phyloP scores from a whole-genome alignment of 1,140 invertebrate genomes.

The Papilio aristodemus region DNA sequence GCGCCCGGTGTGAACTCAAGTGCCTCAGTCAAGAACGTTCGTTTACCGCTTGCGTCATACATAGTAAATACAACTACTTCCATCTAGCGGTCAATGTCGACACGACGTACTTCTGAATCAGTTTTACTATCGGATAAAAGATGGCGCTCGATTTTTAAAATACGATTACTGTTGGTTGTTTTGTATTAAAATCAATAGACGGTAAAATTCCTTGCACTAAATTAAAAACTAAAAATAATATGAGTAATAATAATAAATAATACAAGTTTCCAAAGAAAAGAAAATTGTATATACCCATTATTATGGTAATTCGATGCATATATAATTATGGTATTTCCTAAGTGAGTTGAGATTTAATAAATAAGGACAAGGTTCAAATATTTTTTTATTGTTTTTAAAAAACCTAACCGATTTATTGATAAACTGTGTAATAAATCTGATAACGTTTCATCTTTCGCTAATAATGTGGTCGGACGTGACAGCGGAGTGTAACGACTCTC shows the following conservation, averaged over 20 bases:
- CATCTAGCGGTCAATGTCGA: slow-evolving; percentile 78
- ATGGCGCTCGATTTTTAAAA: slow-evolving; percentile 44
- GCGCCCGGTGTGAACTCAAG: slow-evolving; percentile 61
- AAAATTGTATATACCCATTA: too few relatives aligned
- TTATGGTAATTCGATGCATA: too few relatives aligned
- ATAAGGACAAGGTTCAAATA: too few relatives aligned
- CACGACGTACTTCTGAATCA: slow-evolving; percentile 51
- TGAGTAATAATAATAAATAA: too few relatives aligned
- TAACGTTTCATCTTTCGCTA: background rate
- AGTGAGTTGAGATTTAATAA: too few relatives aligned
- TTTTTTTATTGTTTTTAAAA: slow-evolving; percentile 7
- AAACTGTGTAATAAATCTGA: slow-evolving; percentile 18
- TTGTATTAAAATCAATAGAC: too few relatives aligned
- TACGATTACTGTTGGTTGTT: too few relatives aligned
- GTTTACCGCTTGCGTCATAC: slow-evolving; percentile 72
- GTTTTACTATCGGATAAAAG: slow-evolving; percentile 48
- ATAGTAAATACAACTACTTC: slow-evolving; percentile 59
- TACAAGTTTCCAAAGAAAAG: too few relatives aligned
- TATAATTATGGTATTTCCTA: too few relatives aligned
- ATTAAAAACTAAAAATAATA: too few relatives aligned
- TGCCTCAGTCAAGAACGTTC: slow-evolving; percentile 77
- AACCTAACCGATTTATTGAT: slow-evolving; percentile 2
- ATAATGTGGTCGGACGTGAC: slow-evolving; percentile 21
- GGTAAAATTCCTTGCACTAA: too few relatives aligned
- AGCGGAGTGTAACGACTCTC: slow-evolving; percentile 50